Evolutionary conservation across 2,888 invertebrate species (phyloP).

Genomic region (Ennomos erosarius): DNA sequence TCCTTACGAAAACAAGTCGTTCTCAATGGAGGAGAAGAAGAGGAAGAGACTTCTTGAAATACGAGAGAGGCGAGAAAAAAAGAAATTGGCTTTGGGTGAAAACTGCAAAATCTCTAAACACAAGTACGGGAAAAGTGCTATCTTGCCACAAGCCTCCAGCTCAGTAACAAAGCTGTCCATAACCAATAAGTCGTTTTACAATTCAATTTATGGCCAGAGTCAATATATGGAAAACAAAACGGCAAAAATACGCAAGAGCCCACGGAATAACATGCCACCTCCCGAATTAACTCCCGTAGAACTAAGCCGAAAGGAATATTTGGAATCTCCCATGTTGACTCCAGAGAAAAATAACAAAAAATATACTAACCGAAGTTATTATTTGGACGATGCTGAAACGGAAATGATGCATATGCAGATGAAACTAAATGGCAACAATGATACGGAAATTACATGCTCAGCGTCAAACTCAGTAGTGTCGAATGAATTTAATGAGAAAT

Average conservation of each 20-base stretch:
- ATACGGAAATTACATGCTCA: constrained; percentile 38
- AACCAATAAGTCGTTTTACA: constrained; percentile 77
- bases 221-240: constrained; percentile 44
- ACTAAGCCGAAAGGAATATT: constrained; percentile 40
- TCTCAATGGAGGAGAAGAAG: constrained; percentile 70
- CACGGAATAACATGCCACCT: constrained; percentile 21
- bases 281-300: constrained; percentile 40
- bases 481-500: constrained; percentile 52
- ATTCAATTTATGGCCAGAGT: constrained; percentile 73
- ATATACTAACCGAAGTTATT: constrained; percentile 63
- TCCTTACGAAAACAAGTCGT: constrained; percentile 74
- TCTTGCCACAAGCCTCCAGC: constrained; percentile 66
- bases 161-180: constrained; percentile 79
- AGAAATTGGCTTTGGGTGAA: constrained; percentile 66
- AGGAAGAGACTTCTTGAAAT: constrained; percentile 72
- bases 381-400: constrained; percentile 68
- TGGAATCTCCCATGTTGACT: constrained; percentile 37
- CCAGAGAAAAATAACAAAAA: constrained; percentile 52
- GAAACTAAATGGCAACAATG: constrained; percentile 49
- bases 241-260: constrained; percentile 41
- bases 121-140: constrained; percentile 55
- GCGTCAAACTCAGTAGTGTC: constrained; percentile 56
- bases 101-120: constrained; percentile 64
- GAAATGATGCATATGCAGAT: constrained; percentile 64
- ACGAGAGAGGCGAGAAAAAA: constrained; percentile 69